Evolutionary conservation across 2,888 invertebrate species (phyloP).

Genomic region (Furcula furcula): DNA sequence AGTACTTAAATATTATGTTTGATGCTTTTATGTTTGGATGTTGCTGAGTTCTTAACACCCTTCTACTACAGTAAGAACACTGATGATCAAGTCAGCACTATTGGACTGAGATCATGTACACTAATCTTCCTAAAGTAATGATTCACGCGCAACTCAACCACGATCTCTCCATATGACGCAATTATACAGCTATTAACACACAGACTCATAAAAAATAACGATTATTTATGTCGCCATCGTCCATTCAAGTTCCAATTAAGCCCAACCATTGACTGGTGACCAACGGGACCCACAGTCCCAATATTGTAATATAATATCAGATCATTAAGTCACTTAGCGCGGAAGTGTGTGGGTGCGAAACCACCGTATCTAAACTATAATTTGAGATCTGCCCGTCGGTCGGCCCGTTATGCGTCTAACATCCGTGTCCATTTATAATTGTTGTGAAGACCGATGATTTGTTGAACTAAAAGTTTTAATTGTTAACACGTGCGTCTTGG

Average conservation of each 20-base stretch:
- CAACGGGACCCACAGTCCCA: conserved; percentile 57
- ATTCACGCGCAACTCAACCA: neutral
- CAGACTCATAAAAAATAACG: conserved; percentile 19
- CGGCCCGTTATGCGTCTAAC: conserved; percentile 63
- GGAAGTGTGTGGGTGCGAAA: conserved; percentile 81
- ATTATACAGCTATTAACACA: neutral
- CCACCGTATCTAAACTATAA: conserved; percentile 79
- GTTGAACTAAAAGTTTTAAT: conserved; percentile 69
- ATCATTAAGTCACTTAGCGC: conserved; percentile 71
- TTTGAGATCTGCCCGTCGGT: conserved; percentile 67
- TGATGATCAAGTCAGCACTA: conserved; percentile 1
- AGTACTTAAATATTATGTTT: no score
- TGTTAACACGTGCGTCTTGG: conserved; percentile 71
- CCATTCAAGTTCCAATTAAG: conserved; percentile 59
- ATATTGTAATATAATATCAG: conserved; percentile 75
- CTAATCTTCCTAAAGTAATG: neutral
- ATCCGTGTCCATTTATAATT: conserved; percentile 69
- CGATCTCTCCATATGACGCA: neutral
- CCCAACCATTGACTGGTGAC: conserved; percentile 57
- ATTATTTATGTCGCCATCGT: conserved; percentile 53
- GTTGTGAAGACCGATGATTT: conserved; percentile 64
- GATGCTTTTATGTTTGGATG: no score
- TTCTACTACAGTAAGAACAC: neutral
- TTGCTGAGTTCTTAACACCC: no score
- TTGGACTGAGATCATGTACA: neutral